Conservation (phyloP, 1,140 invertebrate species). For the Cydia strobilella region DNA sequence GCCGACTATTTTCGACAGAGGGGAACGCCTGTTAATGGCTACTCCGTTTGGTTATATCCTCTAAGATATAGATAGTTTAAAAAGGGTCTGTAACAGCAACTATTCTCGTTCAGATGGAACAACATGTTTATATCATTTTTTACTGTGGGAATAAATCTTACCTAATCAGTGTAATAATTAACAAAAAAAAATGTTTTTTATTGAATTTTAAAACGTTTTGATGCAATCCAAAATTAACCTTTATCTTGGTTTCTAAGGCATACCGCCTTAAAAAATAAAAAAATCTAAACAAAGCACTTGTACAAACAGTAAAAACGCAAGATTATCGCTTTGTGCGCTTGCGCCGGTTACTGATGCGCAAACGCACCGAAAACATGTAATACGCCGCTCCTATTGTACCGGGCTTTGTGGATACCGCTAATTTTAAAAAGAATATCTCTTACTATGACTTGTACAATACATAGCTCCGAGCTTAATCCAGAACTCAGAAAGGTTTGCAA, state of each 20-base stretch:
- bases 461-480: too few species aligned
- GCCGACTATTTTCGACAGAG: too few species aligned
- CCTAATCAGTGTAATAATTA: not conserved
- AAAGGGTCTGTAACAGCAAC: too few species aligned
- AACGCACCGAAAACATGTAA: not conserved
- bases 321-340: not conserved
- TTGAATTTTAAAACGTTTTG: not conserved
- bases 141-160: not conserved
- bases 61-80: too few species aligned
- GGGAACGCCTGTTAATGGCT: too few species aligned
- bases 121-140: too few species aligned
- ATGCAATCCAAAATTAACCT: not conserved
- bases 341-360: constrained; percentile 2
- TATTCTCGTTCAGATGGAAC: too few species aligned
- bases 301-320: not conserved
- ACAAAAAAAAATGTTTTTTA: not conserved
- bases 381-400: not conserved
- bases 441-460: too few species aligned
- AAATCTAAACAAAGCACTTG: not conserved
- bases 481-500: too few species aligned
- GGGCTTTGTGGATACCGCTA: not conserved
- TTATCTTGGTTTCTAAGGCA: not conserved
- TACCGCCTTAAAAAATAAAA: not conserved
- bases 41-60: too few species aligned
- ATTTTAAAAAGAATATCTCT: constrained; percentile 13